Base-by-base conservation (phyloP, 2,113 vertebrate genomes). In the Jacana jacana region DNA sequence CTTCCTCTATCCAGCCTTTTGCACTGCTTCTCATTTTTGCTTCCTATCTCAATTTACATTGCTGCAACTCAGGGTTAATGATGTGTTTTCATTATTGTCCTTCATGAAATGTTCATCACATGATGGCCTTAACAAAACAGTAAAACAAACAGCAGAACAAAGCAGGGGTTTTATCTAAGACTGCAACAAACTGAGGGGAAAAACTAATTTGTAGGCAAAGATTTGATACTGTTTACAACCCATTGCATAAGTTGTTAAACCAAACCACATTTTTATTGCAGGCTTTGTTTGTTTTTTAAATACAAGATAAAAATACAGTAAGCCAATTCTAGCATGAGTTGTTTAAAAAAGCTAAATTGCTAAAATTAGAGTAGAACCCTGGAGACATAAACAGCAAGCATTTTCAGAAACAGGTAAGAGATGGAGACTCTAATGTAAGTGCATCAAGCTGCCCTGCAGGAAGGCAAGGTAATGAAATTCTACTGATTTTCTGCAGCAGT, bases 401-500 rank as follows among this genome's bases (percentile, higher is more conserved):
- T 91, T 92, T 93, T 61, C 92, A 88, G 84, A 82, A 93, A 76
- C 55, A 95, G 84, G 78, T 92, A 81, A 69, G 78, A 82, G 70
- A 91, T 70, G 49, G 42, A 89, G 75, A 70, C 55, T 80, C 93
- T 72, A 76, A 77, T 66, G 54, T 73, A 77, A 95, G 61, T 82
- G 52, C 58, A 89, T 86, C 87, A 92, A 89, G 70, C 57, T 92
- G 60, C 89, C 71, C 77, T 75, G 81, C 87, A 88, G 96, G 84
- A 81, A 89, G 60, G 57, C 86, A 89, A 14, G 17, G 27, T 91
- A 97, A 96, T 82, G 91, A 85, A 92, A 91, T 89, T 88, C 89
- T 68, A 80, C 92, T 83, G 91, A 95, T 93, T 95, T 95, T 96
- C 89, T 88, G 81, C 60, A 80, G 58, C 58, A 71, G 57, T 77